Evolutionary conservation across 2,113 vertebrate species (phyloP), one percentile per base, ranked within the genome.

Genomic region (Sinocyclocheilus anophthalmus): DNA sequence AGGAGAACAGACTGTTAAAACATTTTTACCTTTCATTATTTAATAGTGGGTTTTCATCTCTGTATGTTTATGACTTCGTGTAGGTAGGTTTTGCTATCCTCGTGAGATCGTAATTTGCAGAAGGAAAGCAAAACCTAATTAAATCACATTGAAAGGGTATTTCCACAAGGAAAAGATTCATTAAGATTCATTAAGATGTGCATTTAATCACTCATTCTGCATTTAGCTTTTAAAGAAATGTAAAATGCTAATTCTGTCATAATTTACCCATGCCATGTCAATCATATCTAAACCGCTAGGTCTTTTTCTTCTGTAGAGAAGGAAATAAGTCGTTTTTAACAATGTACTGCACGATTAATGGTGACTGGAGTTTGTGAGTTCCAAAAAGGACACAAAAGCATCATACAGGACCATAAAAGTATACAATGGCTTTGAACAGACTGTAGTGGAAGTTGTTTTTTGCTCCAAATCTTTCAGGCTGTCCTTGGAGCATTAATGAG

Each of bases 1-100:
- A 61, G 57, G 48, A 75, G n/a, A 76, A 76, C 76, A 57, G 30
- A 48, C 22, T 20, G 57, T 61, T 39, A 63, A 76, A 76, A 84
- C 53, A 57, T 55, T 30, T 77, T 77, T 59, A 22, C 76, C 30
- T 59, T 78, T 39, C 24, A 76, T 50, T 76, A 84, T 26, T 48
- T 45, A 61, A 59, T 48, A 42, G 14, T 65, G 55, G 26, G 12
- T 33, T 30, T 59, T 65, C 61, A 55, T 22, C 26, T 83, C 45
- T 63, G 7, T 30, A 12, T 76, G 55, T 75, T 14, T 37, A 20
- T 57, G 30, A 61, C 20, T 61, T 61, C 33, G 24, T 16, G 63
- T 67, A 30, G 9, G 18, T 70, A 76, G 5, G 55, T n/a, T 42
- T 53, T 39, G 4, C 26, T 57, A 30, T 57, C 16, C 50, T 33